Percentiles rank a stretch among this genome's conserved stretches.
phyloP scores from a whole-genome alignment of 2,888 invertebrate species.

The Furcula furcula region DNA sequence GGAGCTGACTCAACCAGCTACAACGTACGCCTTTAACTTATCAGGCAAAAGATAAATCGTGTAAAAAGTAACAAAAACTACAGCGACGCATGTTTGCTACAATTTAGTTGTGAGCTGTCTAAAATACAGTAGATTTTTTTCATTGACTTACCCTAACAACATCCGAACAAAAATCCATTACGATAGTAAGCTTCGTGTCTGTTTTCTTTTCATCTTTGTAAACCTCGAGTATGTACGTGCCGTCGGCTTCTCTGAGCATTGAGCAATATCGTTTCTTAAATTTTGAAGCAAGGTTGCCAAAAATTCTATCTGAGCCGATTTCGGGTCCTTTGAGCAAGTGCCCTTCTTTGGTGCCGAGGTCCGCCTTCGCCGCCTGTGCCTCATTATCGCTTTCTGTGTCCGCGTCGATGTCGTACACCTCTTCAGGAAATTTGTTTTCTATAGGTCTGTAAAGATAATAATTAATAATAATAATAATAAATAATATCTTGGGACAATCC shows the following conservation, averaged over 20 bases:
- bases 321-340: constrained; percentile 96
- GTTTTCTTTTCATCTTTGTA: constrained; percentile 96
- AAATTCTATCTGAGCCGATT: constrained; percentile 93
- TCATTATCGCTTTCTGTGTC: constrained; percentile 91
- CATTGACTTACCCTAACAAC: constrained; percentile 86
- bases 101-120: too few species aligned
- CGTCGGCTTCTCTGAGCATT: constrained; percentile 94
- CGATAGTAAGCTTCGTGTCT: constrained; percentile 95
- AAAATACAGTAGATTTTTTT: neutral
- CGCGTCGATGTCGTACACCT: constrained; percentile 94
- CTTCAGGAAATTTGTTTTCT: constrained; percentile 82
- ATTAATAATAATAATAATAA: too few species aligned
- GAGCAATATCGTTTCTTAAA: constrained; percentile 95
- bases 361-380: constrained; percentile 85
- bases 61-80: too few species aligned
- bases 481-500: too few species aligned
- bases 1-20: too few species aligned
- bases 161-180: constrained; percentile 96
- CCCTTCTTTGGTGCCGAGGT: constrained; percentile 93
- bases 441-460: constrained; percentile 49
- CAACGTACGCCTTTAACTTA: neutral
- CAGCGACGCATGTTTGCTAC: too few species aligned
- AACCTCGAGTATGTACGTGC: constrained; percentile 94
- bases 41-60: neutral
- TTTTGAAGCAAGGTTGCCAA: constrained; percentile 95